phyloP scores from a whole-genome alignment of 2,113 vertebrate species.

The Caracal caracal region DNA sequence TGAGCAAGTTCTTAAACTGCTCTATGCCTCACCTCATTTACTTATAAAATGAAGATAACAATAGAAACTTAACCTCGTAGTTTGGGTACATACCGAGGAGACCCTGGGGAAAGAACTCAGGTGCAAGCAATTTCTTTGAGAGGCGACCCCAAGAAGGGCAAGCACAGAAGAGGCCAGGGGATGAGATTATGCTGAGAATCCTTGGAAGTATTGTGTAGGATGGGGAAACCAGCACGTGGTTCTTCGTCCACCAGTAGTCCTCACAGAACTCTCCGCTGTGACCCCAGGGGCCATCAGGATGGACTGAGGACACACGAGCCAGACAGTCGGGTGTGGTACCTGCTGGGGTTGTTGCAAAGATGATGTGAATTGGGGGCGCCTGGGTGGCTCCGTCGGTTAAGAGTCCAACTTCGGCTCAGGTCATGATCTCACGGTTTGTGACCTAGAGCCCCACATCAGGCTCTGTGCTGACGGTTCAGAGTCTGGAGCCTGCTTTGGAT shows the following conservation, averaged over 20 bases:
- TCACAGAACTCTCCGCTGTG: background rate
- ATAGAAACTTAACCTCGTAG: background rate
- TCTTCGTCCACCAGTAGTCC: background rate
- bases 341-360: background rate
- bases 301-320: accelerated
- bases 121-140: background rate
- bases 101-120: background rate
- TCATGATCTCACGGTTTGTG: too few relatives aligned
- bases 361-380: background rate
- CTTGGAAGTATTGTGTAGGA: background rate
- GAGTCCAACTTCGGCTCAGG: too few relatives aligned
- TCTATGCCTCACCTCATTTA: background rate
- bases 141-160: background rate
- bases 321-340: background rate
- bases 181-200: too few relatives aligned
- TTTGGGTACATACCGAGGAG: background rate
- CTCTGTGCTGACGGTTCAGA: too few relatives aligned
- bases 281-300: accelerated
- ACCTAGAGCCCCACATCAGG: too few relatives aligned
- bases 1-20: background rate
- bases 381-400: too few relatives aligned
- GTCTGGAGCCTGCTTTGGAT: too few relatives aligned
- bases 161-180: background rate
- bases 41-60: background rate
- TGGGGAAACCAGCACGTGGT: too few relatives aligned